Percentiles rank a stretch among this genome's conserved stretches.
These are phyloP conservation scores for Scaptomyza graminum DNA, from an alignment of 1,140 invertebrate species.

Conservation along the genomic window DNA sequence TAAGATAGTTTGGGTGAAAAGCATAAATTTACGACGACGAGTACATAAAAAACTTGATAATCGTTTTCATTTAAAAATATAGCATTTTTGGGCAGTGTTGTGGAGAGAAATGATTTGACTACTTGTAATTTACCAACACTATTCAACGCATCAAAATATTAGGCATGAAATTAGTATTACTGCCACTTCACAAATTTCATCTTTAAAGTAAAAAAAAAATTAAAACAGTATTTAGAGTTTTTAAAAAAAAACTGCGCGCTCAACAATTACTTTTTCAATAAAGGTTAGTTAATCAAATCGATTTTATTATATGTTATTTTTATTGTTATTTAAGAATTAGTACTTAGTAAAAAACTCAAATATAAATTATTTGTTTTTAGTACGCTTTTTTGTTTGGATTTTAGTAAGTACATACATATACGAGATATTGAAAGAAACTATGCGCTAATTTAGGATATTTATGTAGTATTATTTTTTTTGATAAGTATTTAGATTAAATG, in stretches of 20 bases:
- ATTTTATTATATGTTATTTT: constrained; percentile 30
- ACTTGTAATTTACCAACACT: constrained; percentile 71
- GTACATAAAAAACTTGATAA: constrained; percentile 81
- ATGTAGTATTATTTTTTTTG: constrained; percentile 30
- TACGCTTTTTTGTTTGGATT: constrained; percentile 39
- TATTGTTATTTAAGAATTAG: constrained; percentile 40
- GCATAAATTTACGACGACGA: constrained; percentile 76
- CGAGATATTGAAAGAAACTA: constrained; percentile 74
- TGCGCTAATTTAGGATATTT: constrained; percentile 69
- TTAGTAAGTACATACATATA: constrained; percentile 62
- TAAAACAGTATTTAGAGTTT: constrained; percentile 32
- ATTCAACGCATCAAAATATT: constrained; percentile 56
- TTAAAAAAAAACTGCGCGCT: constrained; percentile 31
- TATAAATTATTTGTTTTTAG: constrained; percentile 53
- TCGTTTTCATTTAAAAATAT: constrained; percentile 34
- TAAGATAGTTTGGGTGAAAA: constrained; percentile 36
- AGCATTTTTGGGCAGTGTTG: constrained; percentile 56
- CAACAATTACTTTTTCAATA: constrained; percentile 58
- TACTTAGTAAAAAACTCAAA: constrained; percentile 56
- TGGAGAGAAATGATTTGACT: constrained; percentile 48
- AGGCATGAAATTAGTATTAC: constrained; percentile 37
- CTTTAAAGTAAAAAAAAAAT: constrained; percentile 63
- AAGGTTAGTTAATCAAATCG: constrained; percentile 54
- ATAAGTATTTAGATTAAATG: constrained; percentile 56
- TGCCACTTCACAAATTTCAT: constrained; percentile 61